Evolutionary conservation across 2,888 invertebrate species (phyloP), one percentile per base, ranked within the genome.

Genomic region (Cephus runcator): DNA sequence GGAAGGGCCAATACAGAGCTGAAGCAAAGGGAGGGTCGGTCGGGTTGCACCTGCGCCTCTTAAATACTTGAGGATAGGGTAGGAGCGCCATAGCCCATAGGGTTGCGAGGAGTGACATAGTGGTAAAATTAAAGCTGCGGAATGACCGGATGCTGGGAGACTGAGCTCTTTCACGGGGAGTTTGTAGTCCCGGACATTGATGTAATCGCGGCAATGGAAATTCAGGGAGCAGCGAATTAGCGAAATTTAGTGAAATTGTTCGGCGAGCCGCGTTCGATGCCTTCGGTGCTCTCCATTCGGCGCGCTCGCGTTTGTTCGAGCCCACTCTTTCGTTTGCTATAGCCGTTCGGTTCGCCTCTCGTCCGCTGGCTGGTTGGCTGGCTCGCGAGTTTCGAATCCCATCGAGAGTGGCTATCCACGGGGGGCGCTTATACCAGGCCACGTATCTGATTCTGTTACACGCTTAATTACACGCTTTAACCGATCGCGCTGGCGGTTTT

Each of bases 381-480:
- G 23, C 56, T 56, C 56, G 56, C 56, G 56, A 56, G 56, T 56
- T 56, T 56, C 56, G 56, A 56, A 56, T 56, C 56, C 56, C 56
- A 56, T 9, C 23, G 71, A 71, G 71, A 71, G 34, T 30, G 82
- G 80, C 82, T 81, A 78, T 86, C 83, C 83, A 84, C 80, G 85
- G 87, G 76, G 85, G 86, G 86, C 82, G 83, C 88, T 56, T 56
- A 88, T 86, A 87, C 87, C 84, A 88, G 84, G 87, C 86, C 85
- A 89, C 88, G 84, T 89, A 89, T 89, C 89, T 89, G 89, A 89
- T 89, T 89, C 88, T 88, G 89, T 89, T 89, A 89, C 87, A 86
- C 89, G 89, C 88, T 89, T 89, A 89, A 89, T 89, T 89, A 89
- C 89, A 88, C 88, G 88, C 87, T 85, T 89, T 87, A 89, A 86